These are phyloP conservation scores for Nephrotoma flavescens DNA, from an alignment of 2,888 invertebrate genomes.

Conservation along the genomic window DNA sequence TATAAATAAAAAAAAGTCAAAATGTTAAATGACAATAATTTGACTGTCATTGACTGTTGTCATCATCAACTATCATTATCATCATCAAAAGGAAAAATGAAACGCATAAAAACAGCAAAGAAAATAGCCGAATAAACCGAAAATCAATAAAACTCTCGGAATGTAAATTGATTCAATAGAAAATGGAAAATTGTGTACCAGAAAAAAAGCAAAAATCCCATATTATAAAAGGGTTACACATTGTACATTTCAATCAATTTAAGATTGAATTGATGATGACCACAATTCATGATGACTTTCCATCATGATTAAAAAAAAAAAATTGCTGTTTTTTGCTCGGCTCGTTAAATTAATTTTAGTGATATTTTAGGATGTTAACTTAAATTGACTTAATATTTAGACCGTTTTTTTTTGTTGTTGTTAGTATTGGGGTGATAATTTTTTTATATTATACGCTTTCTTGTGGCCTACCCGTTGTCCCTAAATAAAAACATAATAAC, in stretches of 20 bases:
- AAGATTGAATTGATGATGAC: constrained; percentile 4
- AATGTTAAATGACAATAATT: constrained; percentile 2
- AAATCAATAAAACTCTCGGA: not conserved
- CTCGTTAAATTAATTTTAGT: constrained; percentile 3
- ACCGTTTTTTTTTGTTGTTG: not conserved
- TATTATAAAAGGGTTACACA: not conserved
- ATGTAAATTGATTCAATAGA: not conserved
- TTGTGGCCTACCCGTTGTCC: not conserved
- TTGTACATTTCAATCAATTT: constrained; percentile 3
- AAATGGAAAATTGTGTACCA: not conserved
- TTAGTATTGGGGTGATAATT: not conserved
- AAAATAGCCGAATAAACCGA: not conserved
- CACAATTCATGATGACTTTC: constrained; percentile 1
- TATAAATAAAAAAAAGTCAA: constrained; percentile 3
- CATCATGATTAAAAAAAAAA: not conserved
- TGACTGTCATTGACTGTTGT: constrained; percentile 4
- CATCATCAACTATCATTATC: constrained; percentile 3
- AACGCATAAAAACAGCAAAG: not conserved
- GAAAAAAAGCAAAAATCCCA: not conserved
- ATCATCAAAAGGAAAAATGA: not conserved
- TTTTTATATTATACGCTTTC: not conserved
- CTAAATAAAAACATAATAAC: not conserved
- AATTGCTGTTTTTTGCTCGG: not conserved
- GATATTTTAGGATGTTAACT: not conserved
- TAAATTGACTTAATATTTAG: not conserved